Conservation (phyloP, 2,888 invertebrate species). For the Tinea trinotella region DNA sequence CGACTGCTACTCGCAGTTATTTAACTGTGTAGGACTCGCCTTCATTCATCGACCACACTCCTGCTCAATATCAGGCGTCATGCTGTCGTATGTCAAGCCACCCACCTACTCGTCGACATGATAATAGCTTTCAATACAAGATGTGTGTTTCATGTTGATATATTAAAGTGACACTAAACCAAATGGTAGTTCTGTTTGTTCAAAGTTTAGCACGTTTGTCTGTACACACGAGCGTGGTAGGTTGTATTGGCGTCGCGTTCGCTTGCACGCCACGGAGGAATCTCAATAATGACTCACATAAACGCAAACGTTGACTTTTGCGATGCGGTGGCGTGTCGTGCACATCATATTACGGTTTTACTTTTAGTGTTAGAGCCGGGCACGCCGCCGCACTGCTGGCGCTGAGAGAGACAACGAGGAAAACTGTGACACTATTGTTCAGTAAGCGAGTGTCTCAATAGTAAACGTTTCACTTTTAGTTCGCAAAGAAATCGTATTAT, state of each 20-base stretch:
- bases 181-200: neutral
- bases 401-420: slow-evolving; percentile 12
- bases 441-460: neutral
- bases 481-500: neutral
- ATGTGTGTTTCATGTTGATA: neutral
- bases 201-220: slow-evolving; percentile 10
- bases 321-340: slow-evolving; percentile 15
- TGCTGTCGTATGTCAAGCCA: too few species aligned
- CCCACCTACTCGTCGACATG: neutral
- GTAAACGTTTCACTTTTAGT: slow-evolving; percentile 7
- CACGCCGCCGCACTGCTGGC: neutral
- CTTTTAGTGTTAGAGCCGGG: neutral
- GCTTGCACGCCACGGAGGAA: slow-evolving; percentile 4
- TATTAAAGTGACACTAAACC: slow-evolving; percentile 4
- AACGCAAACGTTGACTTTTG: slow-evolving; percentile 5
- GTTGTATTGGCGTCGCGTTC: slow-evolving; percentile 2
- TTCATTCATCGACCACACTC: too few species aligned
- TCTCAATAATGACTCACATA: slow-evolving; percentile 9
- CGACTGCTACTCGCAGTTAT: too few species aligned
- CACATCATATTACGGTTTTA: slow-evolving; percentile 14
- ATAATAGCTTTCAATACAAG: neutral
- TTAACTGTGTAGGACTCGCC: too few species aligned
- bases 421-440: slow-evolving; percentile 18
- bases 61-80: too few species aligned
- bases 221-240: neutral